These are phyloP conservation scores for Tubulanus polymorphus DNA, from an alignment of 2,888 invertebrate species.

Conservation along the genomic window DNA sequence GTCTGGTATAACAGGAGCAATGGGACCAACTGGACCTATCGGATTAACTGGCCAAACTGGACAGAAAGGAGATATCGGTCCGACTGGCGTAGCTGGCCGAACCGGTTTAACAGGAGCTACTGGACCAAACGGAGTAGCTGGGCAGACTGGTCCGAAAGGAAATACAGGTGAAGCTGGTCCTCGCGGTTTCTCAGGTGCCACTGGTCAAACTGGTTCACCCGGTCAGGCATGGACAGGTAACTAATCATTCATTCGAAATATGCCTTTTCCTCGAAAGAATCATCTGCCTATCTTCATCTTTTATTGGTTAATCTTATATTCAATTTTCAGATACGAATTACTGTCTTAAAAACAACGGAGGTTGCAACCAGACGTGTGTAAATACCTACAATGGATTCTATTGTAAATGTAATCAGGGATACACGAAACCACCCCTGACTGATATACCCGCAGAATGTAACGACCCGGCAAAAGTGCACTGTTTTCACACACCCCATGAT, in stretches of 20 bases:
- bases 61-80: conserved; percentile 13
- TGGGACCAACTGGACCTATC: conserved; percentile 8
- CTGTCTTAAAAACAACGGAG: background rate
- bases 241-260: background rate
- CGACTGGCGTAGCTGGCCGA: conserved; percentile 43
- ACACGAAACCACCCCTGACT: too few species aligned
- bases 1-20: conserved; percentile 10
- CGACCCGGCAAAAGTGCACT: too few species aligned
- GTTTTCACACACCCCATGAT: too few species aligned
- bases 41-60: conserved; percentile 44
- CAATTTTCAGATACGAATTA: background rate
- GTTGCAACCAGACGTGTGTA: background rate
- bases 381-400: background rate
- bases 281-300: background rate
- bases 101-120: conserved; percentile 53
- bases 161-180: conserved; percentile 12
- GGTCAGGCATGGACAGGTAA: too few species aligned
- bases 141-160: conserved; percentile 49
- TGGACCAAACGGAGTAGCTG: conserved; percentile 62
- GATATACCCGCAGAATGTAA: too few species aligned
- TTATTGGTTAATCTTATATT: background rate
- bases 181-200: conserved; percentile 65
- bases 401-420: background rate
- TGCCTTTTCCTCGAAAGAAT: background rate
- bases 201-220: too few species aligned